Conservation (phyloP, 53 echinoderm and acorn worm species). For the Actinopyga echinites region DNA sequence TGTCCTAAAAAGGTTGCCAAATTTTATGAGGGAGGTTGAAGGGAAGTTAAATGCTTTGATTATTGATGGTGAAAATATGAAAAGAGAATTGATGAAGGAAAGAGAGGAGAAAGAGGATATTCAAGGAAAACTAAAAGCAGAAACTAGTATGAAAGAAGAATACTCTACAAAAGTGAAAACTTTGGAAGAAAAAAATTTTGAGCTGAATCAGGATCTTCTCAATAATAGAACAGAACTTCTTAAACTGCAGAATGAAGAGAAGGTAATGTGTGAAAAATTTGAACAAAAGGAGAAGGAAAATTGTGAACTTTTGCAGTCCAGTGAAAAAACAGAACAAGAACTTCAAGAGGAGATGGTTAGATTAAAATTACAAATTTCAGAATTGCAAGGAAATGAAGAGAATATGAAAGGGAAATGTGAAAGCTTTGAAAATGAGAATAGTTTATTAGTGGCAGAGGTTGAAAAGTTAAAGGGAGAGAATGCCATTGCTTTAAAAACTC, state of each 20-base stretch:
- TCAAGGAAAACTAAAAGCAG: constrained; percentile 28
- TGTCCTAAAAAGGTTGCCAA: constrained; percentile 1
- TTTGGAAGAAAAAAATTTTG: not conserved
- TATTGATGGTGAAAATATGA: not conserved
- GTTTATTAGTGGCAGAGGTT: not conserved
- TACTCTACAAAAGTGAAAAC: not conserved
- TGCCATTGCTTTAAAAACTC: not conserved
- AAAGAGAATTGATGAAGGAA: not conserved
- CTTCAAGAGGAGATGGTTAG: constrained; percentile 37
- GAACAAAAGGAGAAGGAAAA: constrained; percentile 1
- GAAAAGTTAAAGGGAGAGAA: constrained; percentile 22
- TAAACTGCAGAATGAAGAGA: constrained; percentile 19
- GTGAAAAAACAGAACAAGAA: constrained; percentile 1
- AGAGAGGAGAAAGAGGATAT: not conserved
- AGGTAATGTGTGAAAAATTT: constrained; percentile 1
- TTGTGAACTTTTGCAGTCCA: constrained; percentile 15
- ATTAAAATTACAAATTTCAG: constrained; percentile 41
- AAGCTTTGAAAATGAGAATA: constrained; percentile 19
- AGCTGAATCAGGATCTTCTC: not conserved
- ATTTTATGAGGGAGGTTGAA: constrained; percentile 12
- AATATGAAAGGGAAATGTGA: not conserved
- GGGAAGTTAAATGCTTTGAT: not conserved
- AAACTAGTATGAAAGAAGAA: constrained; percentile 9
- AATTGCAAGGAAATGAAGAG: not conserved
- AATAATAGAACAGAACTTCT: not conserved